Percentiles rank a stretch among this genome's conserved stretches.
Evolutionary conservation across 2,113 vertebrate species (phyloP).

Genomic region (Aplodontia rufa): DNA sequence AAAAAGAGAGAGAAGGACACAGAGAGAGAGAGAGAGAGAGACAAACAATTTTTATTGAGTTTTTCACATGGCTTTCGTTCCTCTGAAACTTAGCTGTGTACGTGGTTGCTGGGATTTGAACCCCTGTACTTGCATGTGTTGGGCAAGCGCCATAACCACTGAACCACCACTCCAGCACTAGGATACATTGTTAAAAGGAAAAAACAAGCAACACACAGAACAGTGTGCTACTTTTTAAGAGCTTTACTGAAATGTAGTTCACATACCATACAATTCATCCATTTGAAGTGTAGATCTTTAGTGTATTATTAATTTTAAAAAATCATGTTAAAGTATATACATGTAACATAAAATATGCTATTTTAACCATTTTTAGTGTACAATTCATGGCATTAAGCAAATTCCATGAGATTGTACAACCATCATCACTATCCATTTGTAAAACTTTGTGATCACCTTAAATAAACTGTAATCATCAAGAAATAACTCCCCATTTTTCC

Average conservation of each 20-base stretch:
- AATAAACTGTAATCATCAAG: background rate
- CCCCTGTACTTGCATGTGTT: no score
- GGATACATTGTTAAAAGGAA: slow-evolving; percentile 24
- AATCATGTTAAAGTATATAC: background rate
- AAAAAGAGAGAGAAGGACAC: no score
- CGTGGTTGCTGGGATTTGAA: no score
- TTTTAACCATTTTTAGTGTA: background rate
- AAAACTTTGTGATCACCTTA: background rate
- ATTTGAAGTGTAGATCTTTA: slow-evolving; percentile 4
- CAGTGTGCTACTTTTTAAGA: background rate
- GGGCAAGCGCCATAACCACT: no score
- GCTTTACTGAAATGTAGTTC: slow-evolving; percentile 20
- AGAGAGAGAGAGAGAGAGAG: no score
- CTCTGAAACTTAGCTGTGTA: no score
- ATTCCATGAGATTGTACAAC: background rate
- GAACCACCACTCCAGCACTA: no score
- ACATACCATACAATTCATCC: background rate
- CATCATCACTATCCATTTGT: background rate
- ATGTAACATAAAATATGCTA: background rate
- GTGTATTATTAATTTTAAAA: background rate
- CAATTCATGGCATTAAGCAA: background rate
- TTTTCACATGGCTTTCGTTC: no score
- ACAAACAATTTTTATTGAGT: no score
- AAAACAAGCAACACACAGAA: background rate
- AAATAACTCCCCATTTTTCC: background rate